phyloP scores from a whole-genome alignment of 2,113 vertebrate genomes.

The Gymnogyps californianus region DNA sequence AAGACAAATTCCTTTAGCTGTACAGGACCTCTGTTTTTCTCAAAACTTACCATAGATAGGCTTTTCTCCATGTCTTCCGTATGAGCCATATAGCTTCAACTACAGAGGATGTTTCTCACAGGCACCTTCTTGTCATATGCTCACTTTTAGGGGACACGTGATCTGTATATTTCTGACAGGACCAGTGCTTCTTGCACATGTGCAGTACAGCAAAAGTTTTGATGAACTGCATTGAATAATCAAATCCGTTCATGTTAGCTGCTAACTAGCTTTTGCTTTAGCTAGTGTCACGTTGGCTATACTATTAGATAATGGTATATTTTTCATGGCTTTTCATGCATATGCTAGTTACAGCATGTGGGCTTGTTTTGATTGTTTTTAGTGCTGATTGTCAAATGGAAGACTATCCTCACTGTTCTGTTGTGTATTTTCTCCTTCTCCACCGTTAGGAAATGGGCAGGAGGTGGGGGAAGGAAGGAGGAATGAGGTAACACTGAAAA shows the following conservation, averaged over 20 bases:
- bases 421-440: neutral
- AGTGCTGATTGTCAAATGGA: neutral
- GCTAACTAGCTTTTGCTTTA: neutral
- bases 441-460: neutral
- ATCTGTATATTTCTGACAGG: neutral
- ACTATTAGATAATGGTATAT: neutral
- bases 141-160: neutral
- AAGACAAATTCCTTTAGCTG: neutral
- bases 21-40: neutral
- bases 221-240: neutral
- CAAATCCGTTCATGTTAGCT: neutral
- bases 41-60: neutral
- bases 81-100: neutral
- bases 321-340: neutral
- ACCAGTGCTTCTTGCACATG: neutral
- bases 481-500: neutral
- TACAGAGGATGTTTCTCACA: neutral
- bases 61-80: neutral
- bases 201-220: neutral
- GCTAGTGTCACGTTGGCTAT: neutral
- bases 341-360: neutral
- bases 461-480: neutral
- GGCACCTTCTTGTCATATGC: neutral
- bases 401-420: neutral
- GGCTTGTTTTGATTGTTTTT: neutral